A percentile compares a stretch with the other conserved stretches of the same genome.
Conservation (phyloP, 2,113 vertebrate species). For the Odontophorus gujanensis region DNA sequence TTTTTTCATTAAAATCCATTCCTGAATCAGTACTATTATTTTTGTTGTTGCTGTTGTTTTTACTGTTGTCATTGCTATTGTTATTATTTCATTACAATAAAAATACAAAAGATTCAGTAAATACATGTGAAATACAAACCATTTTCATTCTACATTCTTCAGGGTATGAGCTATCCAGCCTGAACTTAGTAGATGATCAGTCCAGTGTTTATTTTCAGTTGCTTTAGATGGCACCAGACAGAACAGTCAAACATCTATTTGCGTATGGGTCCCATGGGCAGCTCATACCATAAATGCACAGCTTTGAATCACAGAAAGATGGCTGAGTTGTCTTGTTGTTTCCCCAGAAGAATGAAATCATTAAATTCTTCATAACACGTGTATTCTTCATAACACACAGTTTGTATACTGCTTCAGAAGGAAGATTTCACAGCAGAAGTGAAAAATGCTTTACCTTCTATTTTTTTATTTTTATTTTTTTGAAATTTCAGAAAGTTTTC, state of each 20-base stretch:
- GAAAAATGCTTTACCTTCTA: not conserved
- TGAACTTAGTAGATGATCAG: not conserved
- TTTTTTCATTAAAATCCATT: not conserved
- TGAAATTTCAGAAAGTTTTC: not conserved
- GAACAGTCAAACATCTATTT: conserved; percentile 45
- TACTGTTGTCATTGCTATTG: not conserved
- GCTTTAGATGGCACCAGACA: not conserved
- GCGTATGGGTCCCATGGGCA: not conserved
- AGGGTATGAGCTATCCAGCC: not conserved
- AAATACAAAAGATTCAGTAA: not conserved
- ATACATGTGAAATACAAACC: not conserved
- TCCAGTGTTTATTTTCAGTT: conserved; percentile 30
- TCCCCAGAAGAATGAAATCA: not conserved
- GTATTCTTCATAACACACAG: not conserved
- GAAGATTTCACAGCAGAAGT: not conserved
- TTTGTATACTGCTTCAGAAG: not conserved
- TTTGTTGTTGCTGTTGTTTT: not conserved
- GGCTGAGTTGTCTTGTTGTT: not conserved
- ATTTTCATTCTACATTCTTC: not conserved
- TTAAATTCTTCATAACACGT: not conserved
- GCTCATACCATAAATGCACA: not conserved
- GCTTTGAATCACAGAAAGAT: not conserved
- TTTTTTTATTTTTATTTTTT: not conserved
- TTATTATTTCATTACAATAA: not conserved
- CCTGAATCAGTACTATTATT: not conserved